Conservation (phyloP, 1,140 invertebrate species). For the Papilio dardanus region DNA sequence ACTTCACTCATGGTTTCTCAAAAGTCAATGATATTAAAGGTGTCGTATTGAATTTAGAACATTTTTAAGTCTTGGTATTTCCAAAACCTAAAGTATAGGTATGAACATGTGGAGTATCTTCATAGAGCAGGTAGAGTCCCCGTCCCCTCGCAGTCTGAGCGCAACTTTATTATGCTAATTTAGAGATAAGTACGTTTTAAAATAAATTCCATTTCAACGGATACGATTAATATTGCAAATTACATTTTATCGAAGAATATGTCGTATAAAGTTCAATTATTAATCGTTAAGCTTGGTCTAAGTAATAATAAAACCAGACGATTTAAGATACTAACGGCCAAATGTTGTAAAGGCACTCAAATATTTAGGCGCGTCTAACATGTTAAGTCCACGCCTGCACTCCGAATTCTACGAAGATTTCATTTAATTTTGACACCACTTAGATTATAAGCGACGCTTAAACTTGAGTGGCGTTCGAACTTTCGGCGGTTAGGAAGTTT, state of each 20-base stretch:
- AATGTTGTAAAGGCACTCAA: no score
- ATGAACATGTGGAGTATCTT: conserved; percentile 20
- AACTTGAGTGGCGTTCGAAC: no score
- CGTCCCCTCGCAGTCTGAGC: conserved; percentile 62
- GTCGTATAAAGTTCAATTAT: conserved; percentile 35
- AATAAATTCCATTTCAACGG: conserved; percentile 56
- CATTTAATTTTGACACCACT: no score
- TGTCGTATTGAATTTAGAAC: neutral
- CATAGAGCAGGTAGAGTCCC: conserved; percentile 41
- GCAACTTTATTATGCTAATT: conserved; percentile 64
- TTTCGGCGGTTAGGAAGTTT: no score
- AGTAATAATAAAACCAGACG: neutral
- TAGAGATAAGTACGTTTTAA: conserved; percentile 63
- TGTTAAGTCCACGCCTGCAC: no score
- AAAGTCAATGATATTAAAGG: no score
- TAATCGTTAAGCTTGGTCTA: neutral
- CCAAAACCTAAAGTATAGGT: neutral
- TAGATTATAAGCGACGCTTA: no score
- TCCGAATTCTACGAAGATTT: no score
- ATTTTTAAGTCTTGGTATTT: neutral
- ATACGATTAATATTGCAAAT: conserved; percentile 46
- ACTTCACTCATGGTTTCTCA: no score
- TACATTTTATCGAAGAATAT: conserved; percentile 43
- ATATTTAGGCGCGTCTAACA: no score
- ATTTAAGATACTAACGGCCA: neutral